Evolutionary conservation across 2,797 vertebrate genomes (phyloP).

Genomic region (Distichodus sexfasciatus): DNA sequence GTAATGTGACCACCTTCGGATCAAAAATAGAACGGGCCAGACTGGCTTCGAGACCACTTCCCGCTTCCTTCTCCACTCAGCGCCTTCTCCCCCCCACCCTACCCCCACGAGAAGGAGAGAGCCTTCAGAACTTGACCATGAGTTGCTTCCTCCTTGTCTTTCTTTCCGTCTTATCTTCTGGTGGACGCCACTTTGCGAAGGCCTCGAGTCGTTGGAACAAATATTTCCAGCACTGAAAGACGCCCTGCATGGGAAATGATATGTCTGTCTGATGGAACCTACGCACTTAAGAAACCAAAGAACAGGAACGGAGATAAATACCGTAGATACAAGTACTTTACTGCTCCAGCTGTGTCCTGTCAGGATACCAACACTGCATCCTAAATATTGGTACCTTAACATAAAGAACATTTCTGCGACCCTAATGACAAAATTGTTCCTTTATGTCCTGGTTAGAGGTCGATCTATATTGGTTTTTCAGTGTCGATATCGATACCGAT

Average conservation of each 20-base stretch:
- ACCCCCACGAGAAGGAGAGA: too few relatives aligned
- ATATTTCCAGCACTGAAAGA: not conserved
- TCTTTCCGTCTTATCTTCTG: not conserved
- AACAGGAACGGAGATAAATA: too few relatives aligned
- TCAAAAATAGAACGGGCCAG: constrained; percentile 13
- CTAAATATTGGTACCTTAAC: too few relatives aligned
- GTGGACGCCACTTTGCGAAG: not conserved
- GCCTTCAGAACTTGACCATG: not conserved
- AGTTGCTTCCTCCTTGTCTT: not conserved
- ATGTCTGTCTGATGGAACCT: not conserved
- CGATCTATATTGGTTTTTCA: too few relatives aligned
- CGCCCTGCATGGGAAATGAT: not conserved
- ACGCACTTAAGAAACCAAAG: not conserved
- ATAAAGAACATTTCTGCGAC: too few relatives aligned
- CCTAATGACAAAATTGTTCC: too few relatives aligned
- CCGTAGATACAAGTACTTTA: too few relatives aligned
- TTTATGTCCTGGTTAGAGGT: too few relatives aligned
- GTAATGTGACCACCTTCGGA: constrained; percentile 29
- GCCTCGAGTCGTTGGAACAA: not conserved
- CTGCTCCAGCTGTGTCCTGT: too few relatives aligned
- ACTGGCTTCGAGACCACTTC: not conserved
- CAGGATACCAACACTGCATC: too few relatives aligned
- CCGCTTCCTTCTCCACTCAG: not conserved
- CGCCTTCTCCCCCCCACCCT: not conserved
- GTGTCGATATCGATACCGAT: too few relatives aligned